Percentiles rank a stretch among this genome's conserved stretches.
These are phyloP conservation scores for Benthosema pterotum DNA, from an alignment of 2,797 vertebrate species.

Conservation along the genomic window DNA sequence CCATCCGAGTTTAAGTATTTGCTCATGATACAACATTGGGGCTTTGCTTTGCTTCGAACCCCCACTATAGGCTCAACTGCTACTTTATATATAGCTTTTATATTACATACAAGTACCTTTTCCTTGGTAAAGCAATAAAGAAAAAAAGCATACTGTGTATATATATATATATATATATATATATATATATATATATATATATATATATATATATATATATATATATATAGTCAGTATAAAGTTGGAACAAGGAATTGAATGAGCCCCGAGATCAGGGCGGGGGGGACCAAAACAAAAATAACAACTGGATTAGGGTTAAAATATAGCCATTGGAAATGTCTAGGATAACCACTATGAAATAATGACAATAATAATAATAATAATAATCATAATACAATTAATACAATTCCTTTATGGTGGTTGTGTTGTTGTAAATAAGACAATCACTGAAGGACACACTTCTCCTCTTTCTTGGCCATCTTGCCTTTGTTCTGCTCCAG, in stretches of 20 bases:
- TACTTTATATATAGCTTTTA: conserved; percentile 34
- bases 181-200: too few relatives aligned
- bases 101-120: conserved; percentile 72
- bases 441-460: conserved; percentile 92
- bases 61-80: conserved; percentile 19
- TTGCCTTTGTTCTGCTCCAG: conserved; percentile 99
- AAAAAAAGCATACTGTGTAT: background rate
- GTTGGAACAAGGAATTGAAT: conserved; percentile 54
- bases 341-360: conserved; percentile 50
- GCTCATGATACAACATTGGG: conserved; percentile 6
- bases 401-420: conserved; percentile 65
- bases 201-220: too few relatives aligned
- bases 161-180: too few relatives aligned
- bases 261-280: conserved; percentile 15
- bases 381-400: conserved; percentile 53
- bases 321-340: conserved; percentile 46
- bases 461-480: conserved; percentile 99
- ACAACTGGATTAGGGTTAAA: conserved; percentile 41
- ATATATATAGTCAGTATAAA: conserved; percentile 60
- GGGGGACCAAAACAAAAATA: conserved; percentile 36
- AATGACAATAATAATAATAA: conserved; percentile 39
- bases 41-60: conserved; percentile 5
- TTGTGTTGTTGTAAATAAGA: conserved; percentile 48
- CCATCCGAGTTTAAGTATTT: background rate
- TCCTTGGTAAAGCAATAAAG: conserved; percentile 39